These are phyloP conservation scores for Sebastiscus albofasciatus DNA, from an alignment of 2,797 vertebrate genomes.

Conservation along the genomic window DNA sequence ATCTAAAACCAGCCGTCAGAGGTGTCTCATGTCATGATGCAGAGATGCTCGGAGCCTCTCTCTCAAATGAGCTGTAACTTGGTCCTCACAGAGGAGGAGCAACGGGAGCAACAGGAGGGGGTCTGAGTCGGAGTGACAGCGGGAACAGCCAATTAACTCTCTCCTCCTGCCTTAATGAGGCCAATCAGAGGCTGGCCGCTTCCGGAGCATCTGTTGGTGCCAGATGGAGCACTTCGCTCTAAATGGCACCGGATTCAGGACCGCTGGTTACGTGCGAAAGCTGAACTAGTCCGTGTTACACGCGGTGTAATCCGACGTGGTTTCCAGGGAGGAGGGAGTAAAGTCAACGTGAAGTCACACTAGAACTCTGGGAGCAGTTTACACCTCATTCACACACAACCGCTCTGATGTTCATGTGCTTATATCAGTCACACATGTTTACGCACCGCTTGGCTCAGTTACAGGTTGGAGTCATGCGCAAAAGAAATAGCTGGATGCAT, in stretches of 20 bases:
- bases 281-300: neutral
- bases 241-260: slow-evolving; percentile 4
- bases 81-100: slow-evolving; percentile 47
- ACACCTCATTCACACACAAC: rapidly evolving
- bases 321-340: slow-evolving; percentile 1
- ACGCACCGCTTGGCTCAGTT: neutral
- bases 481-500: neutral
- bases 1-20: slow-evolving; percentile 64
- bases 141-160: slow-evolving; percentile 31
- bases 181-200: slow-evolving; percentile 47
- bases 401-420: neutral
- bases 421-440: neutral
- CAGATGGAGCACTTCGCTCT: slow-evolving; percentile 46
- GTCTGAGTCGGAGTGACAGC: slow-evolving; percentile 14
- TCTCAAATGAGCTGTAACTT: slow-evolving; percentile 74
- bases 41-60: slow-evolving; percentile 33
- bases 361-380: too few relatives aligned
- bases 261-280: slow-evolving; percentile 24
- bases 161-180: neutral
- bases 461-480: neutral
- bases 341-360: neutral
- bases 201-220: slow-evolving; percentile 44
- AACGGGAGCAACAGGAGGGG: slow-evolving; percentile 5
- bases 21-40: slow-evolving; percentile 65
- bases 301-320: neutral